phyloP scores from a whole-genome alignment of 1,140 invertebrate species.

The Drosophila sproati region DNA sequence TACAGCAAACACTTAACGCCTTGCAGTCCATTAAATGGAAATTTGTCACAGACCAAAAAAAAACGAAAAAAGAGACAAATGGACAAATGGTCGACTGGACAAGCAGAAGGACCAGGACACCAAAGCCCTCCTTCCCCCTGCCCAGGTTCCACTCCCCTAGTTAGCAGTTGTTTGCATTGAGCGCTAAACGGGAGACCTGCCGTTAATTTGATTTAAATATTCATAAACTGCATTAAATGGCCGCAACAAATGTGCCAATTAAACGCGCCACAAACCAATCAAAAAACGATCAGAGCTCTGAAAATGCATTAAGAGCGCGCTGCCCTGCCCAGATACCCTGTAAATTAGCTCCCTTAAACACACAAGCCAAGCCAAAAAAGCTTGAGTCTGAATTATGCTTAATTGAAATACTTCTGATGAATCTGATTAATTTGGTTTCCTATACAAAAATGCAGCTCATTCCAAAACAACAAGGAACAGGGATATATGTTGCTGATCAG shows the following conservation, averaged over 20 bases:
- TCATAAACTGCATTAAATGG: conserved; percentile 79
- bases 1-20: conserved; percentile 75
- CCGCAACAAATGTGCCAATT: conserved; percentile 66
- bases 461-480: too few species aligned
- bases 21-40: conserved; percentile 77
- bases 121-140: not conserved
- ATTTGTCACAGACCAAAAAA: conserved; percentile 60
- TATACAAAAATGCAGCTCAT: too few species aligned
- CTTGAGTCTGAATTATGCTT: too few species aligned
- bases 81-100: conserved; percentile 5
- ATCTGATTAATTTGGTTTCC: too few species aligned
- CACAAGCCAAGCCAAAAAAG: too few species aligned
- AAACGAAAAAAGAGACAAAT: conserved; percentile 17
- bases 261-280: conserved; percentile 46
- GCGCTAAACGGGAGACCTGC: conserved; percentile 52
- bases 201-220: conserved; percentile 80
- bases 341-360: not conserved
- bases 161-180: conserved; percentile 52
- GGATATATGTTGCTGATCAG: too few species aligned
- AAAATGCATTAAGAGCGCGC: not conserved
- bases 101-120: not conserved
- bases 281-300: conserved; percentile 39
- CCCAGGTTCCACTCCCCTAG: not conserved
- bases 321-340: not conserved
- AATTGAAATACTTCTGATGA: too few species aligned